phyloP scores from a whole-genome alignment of 2,888 invertebrate species.

The Agrochola lota region DNA sequence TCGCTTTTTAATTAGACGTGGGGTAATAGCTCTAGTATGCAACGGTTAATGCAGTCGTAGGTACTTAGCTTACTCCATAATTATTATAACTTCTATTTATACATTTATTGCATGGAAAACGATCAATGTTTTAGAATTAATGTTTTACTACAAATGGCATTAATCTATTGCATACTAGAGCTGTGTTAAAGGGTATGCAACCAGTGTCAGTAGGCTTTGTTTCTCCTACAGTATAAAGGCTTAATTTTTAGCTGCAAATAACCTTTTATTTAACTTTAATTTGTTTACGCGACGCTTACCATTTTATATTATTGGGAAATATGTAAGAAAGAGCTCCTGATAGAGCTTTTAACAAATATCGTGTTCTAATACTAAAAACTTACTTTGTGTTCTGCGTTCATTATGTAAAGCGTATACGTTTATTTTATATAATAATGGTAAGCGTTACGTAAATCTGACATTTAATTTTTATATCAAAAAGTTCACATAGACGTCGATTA shows the following conservation, averaged over 20 bases:
- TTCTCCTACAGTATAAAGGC: slow-evolving; percentile 20
- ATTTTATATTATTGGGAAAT: slow-evolving; percentile 20
- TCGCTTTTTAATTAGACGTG: too few relatives aligned
- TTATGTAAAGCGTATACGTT: background rate
- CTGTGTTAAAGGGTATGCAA: slow-evolving; percentile 31
- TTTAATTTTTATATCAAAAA: slow-evolving; percentile 32
- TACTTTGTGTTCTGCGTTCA: slow-evolving; percentile 18
- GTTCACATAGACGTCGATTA: slow-evolving; percentile 46
- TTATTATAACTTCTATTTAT: slow-evolving; percentile 10
- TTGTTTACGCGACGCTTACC: slow-evolving; percentile 44
- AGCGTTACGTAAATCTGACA: slow-evolving; percentile 47
- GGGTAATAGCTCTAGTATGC: slow-evolving; percentile 53
- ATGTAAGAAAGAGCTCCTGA: slow-evolving; percentile 5
- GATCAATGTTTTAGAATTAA: slow-evolving; percentile 10
- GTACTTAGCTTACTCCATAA: slow-evolving; percentile 16
- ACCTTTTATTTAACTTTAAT: slow-evolving; percentile 6
- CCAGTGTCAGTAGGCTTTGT: slow-evolving; percentile 30
- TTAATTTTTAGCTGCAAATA: slow-evolving; percentile 45
- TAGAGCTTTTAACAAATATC: background rate
- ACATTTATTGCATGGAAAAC: slow-evolving; percentile 27
- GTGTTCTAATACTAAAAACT: slow-evolving; percentile 12
- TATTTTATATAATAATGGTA: slow-evolving; percentile 32
- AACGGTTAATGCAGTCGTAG: slow-evolving; percentile 31
- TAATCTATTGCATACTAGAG: slow-evolving; percentile 55
- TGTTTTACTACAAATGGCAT: background rate